Evolutionary conservation across 2,888 invertebrate species (phyloP).

Genomic region (Dexiosoma caninum): DNA sequence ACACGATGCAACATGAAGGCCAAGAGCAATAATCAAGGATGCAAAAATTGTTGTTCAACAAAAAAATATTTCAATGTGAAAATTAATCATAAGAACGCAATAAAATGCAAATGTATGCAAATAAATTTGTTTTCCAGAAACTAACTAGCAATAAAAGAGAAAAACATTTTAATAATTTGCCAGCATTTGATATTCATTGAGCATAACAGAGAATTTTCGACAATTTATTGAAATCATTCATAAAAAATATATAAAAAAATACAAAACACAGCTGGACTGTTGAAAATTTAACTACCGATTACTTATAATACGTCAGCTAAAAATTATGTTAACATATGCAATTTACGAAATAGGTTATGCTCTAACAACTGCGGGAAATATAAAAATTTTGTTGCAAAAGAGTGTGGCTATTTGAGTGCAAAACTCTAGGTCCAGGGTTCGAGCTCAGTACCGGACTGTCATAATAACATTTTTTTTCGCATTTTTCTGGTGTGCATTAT

Average conservation of each 20-base stretch:
- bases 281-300: neutral
- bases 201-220: neutral
- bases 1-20: slow-evolving; percentile 18
- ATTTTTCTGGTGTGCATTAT: too few species aligned
- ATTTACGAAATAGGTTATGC: slow-evolving; percentile 11
- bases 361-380: slow-evolving; percentile 13
- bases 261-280: slow-evolving; percentile 8
- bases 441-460: too few species aligned
- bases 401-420: too few species aligned
- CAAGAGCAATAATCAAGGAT: neutral
- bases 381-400: neutral
- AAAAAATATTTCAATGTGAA: slow-evolving; percentile 39
- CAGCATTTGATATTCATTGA: neutral
- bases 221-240: slow-evolving; percentile 18
- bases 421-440: too few species aligned
- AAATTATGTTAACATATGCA: slow-evolving; percentile 5
- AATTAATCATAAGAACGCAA: slow-evolving; percentile 39
- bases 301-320: neutral
- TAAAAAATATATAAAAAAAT: slow-evolving; percentile 11
- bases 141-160: neutral
- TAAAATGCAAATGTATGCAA: neutral
- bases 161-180: neutral
- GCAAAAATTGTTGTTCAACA: slow-evolving; percentile 7
- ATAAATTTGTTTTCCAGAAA: too few species aligned
- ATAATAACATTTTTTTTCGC: too few species aligned